Evolutionary conservation across 1,140 invertebrate species (phyloP).

Genomic region (Oreohelix idahoensis): DNA sequence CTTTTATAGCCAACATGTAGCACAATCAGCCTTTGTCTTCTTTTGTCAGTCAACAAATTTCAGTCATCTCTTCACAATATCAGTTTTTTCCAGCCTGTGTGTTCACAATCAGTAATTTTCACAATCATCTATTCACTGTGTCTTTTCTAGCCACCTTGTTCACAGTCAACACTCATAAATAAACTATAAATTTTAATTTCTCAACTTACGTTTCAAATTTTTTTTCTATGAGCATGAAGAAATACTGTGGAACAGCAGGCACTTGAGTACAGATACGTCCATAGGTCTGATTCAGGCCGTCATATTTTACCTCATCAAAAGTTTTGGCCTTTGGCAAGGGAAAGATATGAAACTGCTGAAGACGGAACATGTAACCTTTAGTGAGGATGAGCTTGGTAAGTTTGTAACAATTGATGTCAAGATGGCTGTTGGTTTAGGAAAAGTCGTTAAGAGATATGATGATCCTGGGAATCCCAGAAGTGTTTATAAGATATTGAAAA

Average conservation of each 20-base stretch:
- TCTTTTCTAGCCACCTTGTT: too few relatives aligned
- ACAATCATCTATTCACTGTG: too few relatives aligned
- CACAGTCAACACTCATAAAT: too few relatives aligned
- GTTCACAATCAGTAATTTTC: too few relatives aligned
- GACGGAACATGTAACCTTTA: conserved; percentile 29
- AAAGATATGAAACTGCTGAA: conserved; percentile 17
- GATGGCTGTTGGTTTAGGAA: background rate
- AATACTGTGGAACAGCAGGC: conserved; percentile 15
- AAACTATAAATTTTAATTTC: too few relatives aligned
- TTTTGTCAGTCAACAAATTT: too few relatives aligned
- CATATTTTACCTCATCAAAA: conserved; percentile 41
- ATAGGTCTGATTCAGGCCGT: conserved; percentile 29
- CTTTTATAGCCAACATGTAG: too few relatives aligned
- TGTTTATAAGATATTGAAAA: conserved; percentile 34
- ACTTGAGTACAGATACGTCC: conserved; percentile 15
- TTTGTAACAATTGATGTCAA: conserved; percentile 18
- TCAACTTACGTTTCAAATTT: too few relatives aligned
- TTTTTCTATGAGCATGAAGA: conserved; percentile 27
- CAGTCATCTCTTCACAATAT: too few relatives aligned
- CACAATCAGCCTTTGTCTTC: too few relatives aligned
- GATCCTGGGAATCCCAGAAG: conserved; percentile 34
- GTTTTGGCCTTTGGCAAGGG: conserved; percentile 29
- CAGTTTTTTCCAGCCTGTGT: too few relatives aligned
- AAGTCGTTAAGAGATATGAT: conserved; percentile 14
- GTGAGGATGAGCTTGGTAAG: conserved; percentile 15